Evolutionary conservation across 2,888 invertebrate genomes (phyloP).

Genomic region (Panzeria rudis): DNA sequence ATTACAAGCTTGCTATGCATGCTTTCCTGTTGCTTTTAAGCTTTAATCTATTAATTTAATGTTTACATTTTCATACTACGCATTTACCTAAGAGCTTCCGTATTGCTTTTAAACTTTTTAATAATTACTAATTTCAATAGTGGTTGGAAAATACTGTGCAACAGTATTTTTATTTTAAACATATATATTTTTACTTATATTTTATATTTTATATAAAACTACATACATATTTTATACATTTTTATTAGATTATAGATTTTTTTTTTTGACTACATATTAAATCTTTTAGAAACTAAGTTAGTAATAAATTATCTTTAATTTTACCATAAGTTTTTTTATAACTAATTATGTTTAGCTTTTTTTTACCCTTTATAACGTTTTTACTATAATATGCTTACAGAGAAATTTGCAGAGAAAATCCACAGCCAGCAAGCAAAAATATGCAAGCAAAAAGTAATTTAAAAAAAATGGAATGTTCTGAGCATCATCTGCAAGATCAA

Average conservation of each 20-base stretch:
- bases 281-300: constrained; percentile 24
- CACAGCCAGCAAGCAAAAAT: constrained; percentile 40
- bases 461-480: constrained; percentile 51
- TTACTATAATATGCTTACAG: constrained; percentile 44
- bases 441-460: not conserved
- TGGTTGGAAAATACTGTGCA: constrained; percentile 47
- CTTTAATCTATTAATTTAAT: constrained; percentile 45
- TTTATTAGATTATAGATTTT: constrained; percentile 14
- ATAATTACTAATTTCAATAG: constrained; percentile 15
- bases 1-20: constrained; percentile 69
- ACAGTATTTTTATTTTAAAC: constrained; percentile 45
- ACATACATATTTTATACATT: not conserved
- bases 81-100: constrained; percentile 60
- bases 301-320: not conserved
- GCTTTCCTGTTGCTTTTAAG: constrained; percentile 60
- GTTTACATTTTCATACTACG: not conserved
- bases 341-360: constrained; percentile 29
- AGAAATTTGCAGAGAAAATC: constrained; percentile 41
- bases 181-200: constrained; percentile 7
- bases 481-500: constrained; percentile 44
- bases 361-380: constrained; percentile 65
- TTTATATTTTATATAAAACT: constrained; percentile 9
- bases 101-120: constrained; percentile 17
- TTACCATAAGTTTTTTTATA: constrained; percentile 30
- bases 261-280: constrained; percentile 19